Evolutionary conservation across 2,797 vertebrate species (phyloP), one percentile per base, ranked within the genome.

Genomic region (Pseudopleuronectes americanus): DNA sequence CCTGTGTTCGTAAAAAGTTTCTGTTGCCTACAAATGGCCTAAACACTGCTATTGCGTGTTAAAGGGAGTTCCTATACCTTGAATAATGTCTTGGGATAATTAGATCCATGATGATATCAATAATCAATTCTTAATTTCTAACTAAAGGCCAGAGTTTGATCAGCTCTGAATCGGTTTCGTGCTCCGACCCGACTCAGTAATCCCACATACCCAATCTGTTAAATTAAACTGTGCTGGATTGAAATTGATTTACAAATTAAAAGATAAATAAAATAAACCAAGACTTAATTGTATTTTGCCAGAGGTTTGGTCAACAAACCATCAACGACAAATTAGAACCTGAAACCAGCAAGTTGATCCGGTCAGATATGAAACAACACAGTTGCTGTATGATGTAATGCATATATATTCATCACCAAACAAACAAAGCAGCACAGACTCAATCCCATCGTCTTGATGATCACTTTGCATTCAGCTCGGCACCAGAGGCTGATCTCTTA

Each of bases 321-420:
- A 53, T 22, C 19, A 51, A 67, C 63, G 65, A 72, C 52, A 24
- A 82, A 77, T 87, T 66, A 64, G 28, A 72, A 24, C 57, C 17
- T 47, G 70, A 60, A 57, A 56, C 33, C 64, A 71, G 63, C 38
- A 14, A 41, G 12, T 13, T 16, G 1, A 41, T 10, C 38, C 5
- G 38, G 38, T 41, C 38, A 41, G 38, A 13, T 41, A 33, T 33
- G 8, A 33, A 33, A 33, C 38, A 41, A 41, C 5, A 1, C 4
- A 16, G 41, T 74, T 45, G 60, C 57, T 71, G 56, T 55, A 58
- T 48, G 41, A 38, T 43, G 5, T 1, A 16, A 14, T 12, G 36
- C 28, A 12, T 38, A 38, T 38, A 13, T 38, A 38, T 38, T 13
- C 1, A 38, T 38, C 12, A 59, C 13, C 53, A 21, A 45, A 45